These are phyloP conservation scores for Choristoneura rosaceana DNA, from an alignment of 2,888 invertebrate species.

Conservation along the genomic window DNA sequence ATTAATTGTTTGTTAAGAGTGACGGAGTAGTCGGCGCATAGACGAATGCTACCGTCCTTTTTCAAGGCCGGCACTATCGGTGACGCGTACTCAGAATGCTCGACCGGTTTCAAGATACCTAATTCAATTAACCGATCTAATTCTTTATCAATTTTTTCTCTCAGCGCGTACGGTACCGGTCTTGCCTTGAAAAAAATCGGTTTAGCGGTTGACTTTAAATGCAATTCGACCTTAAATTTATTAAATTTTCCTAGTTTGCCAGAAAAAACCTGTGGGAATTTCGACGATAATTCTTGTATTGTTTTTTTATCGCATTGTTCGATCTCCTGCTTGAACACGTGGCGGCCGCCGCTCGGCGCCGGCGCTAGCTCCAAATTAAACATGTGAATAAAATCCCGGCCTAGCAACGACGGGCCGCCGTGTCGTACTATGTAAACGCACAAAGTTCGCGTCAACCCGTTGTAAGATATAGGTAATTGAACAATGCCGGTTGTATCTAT, in stretches of 20 bases:
- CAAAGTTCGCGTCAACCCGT: conserved; percentile 10
- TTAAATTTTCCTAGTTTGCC: not conserved
- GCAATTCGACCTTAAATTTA: not conserved
- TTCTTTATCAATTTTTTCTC: conserved; percentile 15
- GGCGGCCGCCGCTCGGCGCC: not conserved
- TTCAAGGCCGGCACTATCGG: conserved; percentile 27
- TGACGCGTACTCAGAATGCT: conserved; percentile 36
- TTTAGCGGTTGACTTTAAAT: not conserved
- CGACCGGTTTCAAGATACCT: conserved; percentile 24
- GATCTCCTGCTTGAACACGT: not conserved
- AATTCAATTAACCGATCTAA: conserved; percentile 31
- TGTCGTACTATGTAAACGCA: conserved; percentile 36
- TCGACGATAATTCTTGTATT: conserved; percentile 4
- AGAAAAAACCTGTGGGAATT: conserved; percentile 22
- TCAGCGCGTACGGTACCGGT: not conserved
- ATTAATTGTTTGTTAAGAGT: no score
- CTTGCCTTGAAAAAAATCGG: conserved; percentile 16
- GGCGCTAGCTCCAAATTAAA: conserved; percentile 41
- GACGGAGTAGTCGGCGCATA: conserved; percentile 18
- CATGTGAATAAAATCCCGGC: conserved; percentile 35
- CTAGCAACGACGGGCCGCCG: conserved; percentile 35
- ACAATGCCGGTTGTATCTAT: conserved; percentile 38
- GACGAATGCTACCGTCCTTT: conserved; percentile 22
- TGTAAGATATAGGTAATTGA: conserved; percentile 38
- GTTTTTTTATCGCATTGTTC: not conserved